These are phyloP conservation scores for Caenorhabditis sp. DNA, from an alignment of 2,888 invertebrate species.

Conservation along the genomic window DNA sequence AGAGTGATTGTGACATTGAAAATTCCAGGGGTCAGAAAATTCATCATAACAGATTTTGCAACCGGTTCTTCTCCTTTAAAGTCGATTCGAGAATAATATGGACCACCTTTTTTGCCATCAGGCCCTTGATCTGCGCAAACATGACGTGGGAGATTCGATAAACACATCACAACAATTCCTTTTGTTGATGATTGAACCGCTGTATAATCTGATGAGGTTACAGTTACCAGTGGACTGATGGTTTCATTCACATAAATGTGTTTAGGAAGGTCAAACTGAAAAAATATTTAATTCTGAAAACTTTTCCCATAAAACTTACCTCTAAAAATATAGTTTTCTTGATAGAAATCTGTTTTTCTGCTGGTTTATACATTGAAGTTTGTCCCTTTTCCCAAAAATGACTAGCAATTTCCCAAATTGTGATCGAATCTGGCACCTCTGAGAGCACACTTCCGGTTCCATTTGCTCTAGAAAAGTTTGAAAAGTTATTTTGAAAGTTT, in stretches of 20 bases:
- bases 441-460: constrained; percentile 28
- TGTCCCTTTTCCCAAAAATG: constrained; percentile 42
- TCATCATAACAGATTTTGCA: constrained; percentile 56
- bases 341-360: constrained; percentile 24
- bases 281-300: too few species aligned
- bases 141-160: constrained; percentile 44
- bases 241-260: constrained; percentile 68
- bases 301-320: too few species aligned
- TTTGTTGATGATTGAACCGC: constrained; percentile 1
- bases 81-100: constrained; percentile 51
- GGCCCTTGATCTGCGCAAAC: constrained; percentile 56
- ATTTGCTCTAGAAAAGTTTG: constrained; percentile 21
- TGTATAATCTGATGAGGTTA: constrained; percentile 39
- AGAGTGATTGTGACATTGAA: constrained; percentile 46
- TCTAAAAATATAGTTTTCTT: constrained; percentile 47
- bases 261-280: constrained; percentile 63
- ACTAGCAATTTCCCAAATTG: constrained; percentile 42
- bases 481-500: not conserved
- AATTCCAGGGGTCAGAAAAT: constrained; percentile 43
- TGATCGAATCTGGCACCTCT: constrained; percentile 41
- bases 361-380: constrained; percentile 29
- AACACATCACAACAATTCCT: constrained; percentile 47
- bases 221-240: constrained; percentile 61
- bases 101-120: constrained; percentile 43
- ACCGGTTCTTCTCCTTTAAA: constrained; percentile 37